phyloP scores from a whole-genome alignment of 1,140 invertebrate genomes.

The Amphibalanus amphitrite region DNA sequence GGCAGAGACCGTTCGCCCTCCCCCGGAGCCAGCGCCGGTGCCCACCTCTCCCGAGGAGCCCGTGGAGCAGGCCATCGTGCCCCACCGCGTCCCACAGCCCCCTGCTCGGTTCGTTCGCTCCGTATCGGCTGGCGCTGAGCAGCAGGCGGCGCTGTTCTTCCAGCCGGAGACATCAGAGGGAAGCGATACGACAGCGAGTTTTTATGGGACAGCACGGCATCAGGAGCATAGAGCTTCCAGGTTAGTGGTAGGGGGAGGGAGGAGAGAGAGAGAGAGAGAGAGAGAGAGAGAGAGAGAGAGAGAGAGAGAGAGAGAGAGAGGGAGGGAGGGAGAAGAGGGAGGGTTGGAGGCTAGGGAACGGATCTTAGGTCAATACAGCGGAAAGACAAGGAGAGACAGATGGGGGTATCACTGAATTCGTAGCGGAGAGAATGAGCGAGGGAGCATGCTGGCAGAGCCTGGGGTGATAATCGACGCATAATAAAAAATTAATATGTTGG shows the following conservation, averaged over 20 bases:
- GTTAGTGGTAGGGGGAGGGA: not conserved
- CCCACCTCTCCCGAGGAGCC: too few species aligned
- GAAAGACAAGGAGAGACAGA: too few species aligned
- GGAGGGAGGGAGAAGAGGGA: too few species aligned
- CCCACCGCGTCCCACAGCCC: conserved; percentile 37
- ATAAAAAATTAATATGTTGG: too few species aligned
- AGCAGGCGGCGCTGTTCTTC: conserved; percentile 30
- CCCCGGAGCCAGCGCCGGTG: not conserved
- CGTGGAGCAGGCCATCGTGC: conserved; percentile 29
- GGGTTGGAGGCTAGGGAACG: too few species aligned
- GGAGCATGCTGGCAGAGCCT: too few species aligned
- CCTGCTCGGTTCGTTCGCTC: conserved; percentile 33
- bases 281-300: too few species aligned
- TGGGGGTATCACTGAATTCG: too few species aligned
- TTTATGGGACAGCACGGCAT: not conserved
- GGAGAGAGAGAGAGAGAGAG: not conserved
- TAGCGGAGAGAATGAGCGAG: too few species aligned
- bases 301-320: too few species aligned
- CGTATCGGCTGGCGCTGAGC: conserved; percentile 24
- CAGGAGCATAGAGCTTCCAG: not conserved
- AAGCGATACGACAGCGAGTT: conserved; percentile 12
- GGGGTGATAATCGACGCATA: too few species aligned
- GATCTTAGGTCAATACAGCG: too few species aligned
- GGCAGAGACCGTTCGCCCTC: not conserved
- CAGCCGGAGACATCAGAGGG: conserved; percentile 37